Evolutionary conservation across 2,797 vertebrate species (phyloP), one percentile per base, ranked within the genome.

Genomic region (Phrynocephalus forsythii): DNA sequence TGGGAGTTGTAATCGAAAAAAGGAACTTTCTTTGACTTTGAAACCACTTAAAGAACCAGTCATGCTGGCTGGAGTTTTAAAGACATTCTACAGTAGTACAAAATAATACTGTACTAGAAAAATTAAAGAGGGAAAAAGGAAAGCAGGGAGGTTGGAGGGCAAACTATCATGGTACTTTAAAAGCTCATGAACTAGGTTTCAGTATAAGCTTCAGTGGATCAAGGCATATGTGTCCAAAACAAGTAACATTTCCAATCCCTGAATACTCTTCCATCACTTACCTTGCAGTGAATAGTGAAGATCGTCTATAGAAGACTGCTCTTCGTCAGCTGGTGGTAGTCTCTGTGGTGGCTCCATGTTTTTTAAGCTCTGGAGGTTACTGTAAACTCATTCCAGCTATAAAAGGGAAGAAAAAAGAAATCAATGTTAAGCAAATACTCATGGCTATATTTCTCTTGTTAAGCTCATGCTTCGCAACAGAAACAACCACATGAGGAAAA

Each of bases 241-340:
- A 76, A 9, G 22, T 20, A 24, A 44, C 22, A 9, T 48, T 48
- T 20, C 20, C 38, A 3, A 1, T 20, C 38, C 8, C 13, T 44
- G 73, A 76, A 48, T 24, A 9, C 6, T 44, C 20, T 11, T n/a
- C 11, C 1, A 5, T 18, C 20, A 71, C 96, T 95, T 94, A 99
- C 98, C 98, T 97, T 99, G 98, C 87, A 98, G 95, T 0, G 97
- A 98, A 30, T 98, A 95, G 73, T 97, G 97, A 86, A 98, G 96
- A 82, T 98, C 96, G 83, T 99, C 98, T 18, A 98, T 95, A 87
- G 98, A 97, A 92, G 95, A 92, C 90, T 94, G 95, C n/a, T 97
- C 97, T 85, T 96, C 94, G 83, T 97, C 95, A 22, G 90, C 86
- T 67, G 84, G 87, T 95, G 91, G 96, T 93, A 68, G 94, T 80